phyloP scores from a whole-genome alignment of 2,888 invertebrate species.

The Rosalia funebris region DNA sequence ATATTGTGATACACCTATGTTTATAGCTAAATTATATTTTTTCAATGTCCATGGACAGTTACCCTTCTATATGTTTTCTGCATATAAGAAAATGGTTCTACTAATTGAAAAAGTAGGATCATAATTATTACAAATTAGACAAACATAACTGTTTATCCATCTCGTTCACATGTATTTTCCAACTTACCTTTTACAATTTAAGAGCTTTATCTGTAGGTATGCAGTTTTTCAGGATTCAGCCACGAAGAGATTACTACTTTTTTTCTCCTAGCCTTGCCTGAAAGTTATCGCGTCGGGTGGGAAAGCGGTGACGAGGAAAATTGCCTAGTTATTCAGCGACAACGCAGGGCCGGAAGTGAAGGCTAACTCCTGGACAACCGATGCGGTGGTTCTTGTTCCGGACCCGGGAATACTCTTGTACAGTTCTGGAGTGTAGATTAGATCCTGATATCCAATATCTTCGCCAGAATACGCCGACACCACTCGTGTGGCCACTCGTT shows the following conservation, averaged over 20 bases:
- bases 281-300: background rate
- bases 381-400: slow-evolving; percentile 22
- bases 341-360: slow-evolving; percentile 16
- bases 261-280: background rate
- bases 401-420: slow-evolving; percentile 30
- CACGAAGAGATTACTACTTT: background rate
- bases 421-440: slow-evolving; percentile 43
- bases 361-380: slow-evolving; percentile 9
- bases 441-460: slow-evolving; percentile 41
- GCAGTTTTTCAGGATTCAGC: no score
- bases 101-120: no score
- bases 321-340: slow-evolving; percentile 13
- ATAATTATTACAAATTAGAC: no score
- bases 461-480: slow-evolving; percentile 33
- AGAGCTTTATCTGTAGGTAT: no score
- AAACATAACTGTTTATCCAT: no score
- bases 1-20: no score
- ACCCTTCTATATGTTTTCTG: no score
- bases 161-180: no score
- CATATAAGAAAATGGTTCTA: no score
- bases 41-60: no score
- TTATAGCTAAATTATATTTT: no score
- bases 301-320: slow-evolving; percentile 21
- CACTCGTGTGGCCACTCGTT: slow-evolving; percentile 42
- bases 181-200: no score